phyloP scores from a whole-genome alignment of 2,888 invertebrate genomes.

The Desoria tigrina region DNA sequence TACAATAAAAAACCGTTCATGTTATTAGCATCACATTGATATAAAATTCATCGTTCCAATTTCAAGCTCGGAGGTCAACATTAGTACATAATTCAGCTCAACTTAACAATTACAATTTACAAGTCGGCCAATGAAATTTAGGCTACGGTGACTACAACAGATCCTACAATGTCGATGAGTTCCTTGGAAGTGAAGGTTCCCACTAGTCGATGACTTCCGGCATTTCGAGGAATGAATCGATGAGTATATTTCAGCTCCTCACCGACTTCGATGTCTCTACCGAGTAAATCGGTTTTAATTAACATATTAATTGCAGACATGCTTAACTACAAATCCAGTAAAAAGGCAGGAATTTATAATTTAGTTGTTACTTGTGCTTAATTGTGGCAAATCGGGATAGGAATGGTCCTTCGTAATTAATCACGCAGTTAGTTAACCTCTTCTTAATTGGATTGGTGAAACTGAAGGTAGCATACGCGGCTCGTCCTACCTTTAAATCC shows the following conservation, averaged over 20 bases:
- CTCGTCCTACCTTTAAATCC: conserved; percentile 64
- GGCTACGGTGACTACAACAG: conserved; percentile 64
- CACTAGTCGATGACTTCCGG: conserved; percentile 68
- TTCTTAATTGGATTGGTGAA: conserved; percentile 72
- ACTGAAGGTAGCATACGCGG: conserved; percentile 63
- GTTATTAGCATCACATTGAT: no score
- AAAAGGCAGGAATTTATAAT: background rate
- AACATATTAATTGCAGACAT: background rate
- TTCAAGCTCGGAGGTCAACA: no score
- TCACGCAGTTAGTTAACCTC: conserved; percentile 67
- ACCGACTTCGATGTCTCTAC: conserved; percentile 62
- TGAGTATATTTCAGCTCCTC: conserved; percentile 62
- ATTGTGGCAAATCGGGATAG: conserved; percentile 65
- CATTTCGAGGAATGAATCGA: conserved; percentile 65
- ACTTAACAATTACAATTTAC: no score
- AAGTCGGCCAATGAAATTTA: no score
- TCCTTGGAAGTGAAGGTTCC: conserved; percentile 72
- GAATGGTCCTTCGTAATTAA: conserved; percentile 71
- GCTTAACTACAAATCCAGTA: no score
- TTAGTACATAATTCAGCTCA: no score
- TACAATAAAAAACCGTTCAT: no score
- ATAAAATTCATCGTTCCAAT: no score
- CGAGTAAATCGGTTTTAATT: conserved; percentile 22
- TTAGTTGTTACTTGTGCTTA: conserved; percentile 57
- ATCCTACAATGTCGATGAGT: conserved; percentile 70